These are phyloP conservation scores for Paracanthobrama guichenoti DNA, from an alignment of 2,113 vertebrate species.

Conservation along the genomic window DNA sequence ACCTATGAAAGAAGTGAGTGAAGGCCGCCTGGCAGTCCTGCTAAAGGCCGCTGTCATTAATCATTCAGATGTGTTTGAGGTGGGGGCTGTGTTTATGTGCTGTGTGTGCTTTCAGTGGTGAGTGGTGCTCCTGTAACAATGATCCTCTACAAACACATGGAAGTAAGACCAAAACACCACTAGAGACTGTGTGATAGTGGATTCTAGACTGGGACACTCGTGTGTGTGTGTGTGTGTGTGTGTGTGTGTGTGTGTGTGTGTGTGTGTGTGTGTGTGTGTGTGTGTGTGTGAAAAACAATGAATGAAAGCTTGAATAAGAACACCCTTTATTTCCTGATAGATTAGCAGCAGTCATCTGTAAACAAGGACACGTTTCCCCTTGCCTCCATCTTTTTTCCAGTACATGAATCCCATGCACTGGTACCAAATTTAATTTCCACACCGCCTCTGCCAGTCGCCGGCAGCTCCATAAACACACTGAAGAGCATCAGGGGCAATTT, in stretches of 20 bases:
- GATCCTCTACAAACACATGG: conserved; percentile 34
- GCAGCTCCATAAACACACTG: conserved; percentile 45
- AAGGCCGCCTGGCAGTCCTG: not conserved
- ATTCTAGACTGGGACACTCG: not conserved
- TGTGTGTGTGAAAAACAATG: not conserved
- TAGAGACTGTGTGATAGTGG: conserved; percentile 32
- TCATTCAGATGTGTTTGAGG: conserved; percentile 31
- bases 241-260: not conserved
- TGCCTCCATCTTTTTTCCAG: conserved; percentile 43
- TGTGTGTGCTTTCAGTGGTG: conserved; percentile 3
- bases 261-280: not conserved
- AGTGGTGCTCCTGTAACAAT: conserved; percentile 37
- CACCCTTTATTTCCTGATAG: conserved; percentile 10
- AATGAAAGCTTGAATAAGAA: not conserved
- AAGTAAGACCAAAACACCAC: conserved; percentile 43
- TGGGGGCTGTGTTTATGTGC: conserved; percentile 49
- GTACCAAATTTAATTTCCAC: conserved; percentile 56
- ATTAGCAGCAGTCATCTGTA: conserved; percentile 39
- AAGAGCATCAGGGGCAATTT: conserved; percentile 54
- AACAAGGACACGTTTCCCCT: conserved; percentile 49
- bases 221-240: not conserved
- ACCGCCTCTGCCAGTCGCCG: conserved; percentile 27
- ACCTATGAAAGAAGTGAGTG: not conserved
- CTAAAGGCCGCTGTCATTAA: conserved; percentile 33
- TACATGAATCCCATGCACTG: conserved; percentile 54